Conservation (phyloP, 2,113 vertebrate genomes). For the Prochilodus magdalenae region DNA sequence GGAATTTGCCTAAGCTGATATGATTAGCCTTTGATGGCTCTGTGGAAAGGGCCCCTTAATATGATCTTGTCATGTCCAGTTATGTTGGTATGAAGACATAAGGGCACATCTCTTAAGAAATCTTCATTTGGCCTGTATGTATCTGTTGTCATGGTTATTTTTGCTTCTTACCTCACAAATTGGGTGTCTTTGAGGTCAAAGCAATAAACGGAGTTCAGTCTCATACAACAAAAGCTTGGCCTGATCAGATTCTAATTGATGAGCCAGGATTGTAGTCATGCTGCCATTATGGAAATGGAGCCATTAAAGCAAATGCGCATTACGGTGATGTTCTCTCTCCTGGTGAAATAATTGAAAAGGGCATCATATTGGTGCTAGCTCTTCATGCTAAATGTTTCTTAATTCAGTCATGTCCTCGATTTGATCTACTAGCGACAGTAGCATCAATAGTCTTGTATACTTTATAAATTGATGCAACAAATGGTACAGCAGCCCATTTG, state of each 20-base stretch:
- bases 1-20: background rate
- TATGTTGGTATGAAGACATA: background rate
- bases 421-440: background rate
- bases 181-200: constrained; percentile 18
- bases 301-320: constrained; percentile 18
- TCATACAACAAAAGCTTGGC: constrained; percentile 13
- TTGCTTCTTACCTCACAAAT: background rate
- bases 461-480: background rate
- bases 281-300: constrained; percentile 25
- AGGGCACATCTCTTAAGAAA: background rate
- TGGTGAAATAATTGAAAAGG: constrained; percentile 13
- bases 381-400: constrained; percentile 4
- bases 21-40: background rate
- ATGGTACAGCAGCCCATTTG: background rate
- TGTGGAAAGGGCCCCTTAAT: background rate
- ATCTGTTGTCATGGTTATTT: constrained; percentile 28
- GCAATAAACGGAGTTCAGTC: constrained; percentile 15
- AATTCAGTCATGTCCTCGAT: constrained; percentile 20
- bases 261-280: constrained; percentile 22
- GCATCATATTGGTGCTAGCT: background rate
- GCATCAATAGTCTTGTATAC: background rate
- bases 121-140: constrained; percentile 15
- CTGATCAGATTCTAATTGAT: constrained; percentile 36
- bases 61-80: background rate
- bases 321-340: background rate